Conservation (phyloP, 2,888 invertebrate genomes). For the Apotomis betuletana region DNA sequence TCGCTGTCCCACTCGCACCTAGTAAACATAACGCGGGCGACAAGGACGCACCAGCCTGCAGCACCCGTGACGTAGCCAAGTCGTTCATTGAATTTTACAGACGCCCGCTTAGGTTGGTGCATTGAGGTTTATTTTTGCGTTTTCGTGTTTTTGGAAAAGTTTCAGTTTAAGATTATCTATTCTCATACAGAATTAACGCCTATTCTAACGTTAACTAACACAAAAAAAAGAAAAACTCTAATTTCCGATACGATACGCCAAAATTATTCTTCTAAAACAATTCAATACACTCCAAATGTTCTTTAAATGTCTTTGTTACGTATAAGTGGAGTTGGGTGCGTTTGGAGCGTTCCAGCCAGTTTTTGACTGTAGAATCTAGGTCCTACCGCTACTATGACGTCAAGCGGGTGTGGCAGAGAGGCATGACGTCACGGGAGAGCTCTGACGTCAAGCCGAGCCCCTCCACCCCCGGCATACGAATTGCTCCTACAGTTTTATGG, state of each 20-base stretch:
- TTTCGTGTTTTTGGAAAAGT: constrained; percentile 2
- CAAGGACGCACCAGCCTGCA: constrained; percentile 65
- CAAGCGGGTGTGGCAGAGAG: constrained; percentile 78
- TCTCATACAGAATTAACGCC: not conserved
- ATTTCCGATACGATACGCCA: not conserved
- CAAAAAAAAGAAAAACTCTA: not conserved
- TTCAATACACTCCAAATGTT: not conserved
- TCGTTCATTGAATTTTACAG: constrained; percentile 80
- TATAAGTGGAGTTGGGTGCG: not conserved
- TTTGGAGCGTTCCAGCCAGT: not conserved
- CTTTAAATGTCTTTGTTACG: not conserved
- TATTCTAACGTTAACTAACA: not conserved
- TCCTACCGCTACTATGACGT: constrained; percentile 67
- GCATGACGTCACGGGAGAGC: constrained; percentile 79
- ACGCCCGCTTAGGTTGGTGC: constrained; percentile 61
- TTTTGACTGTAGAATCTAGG: constrained; percentile 46
- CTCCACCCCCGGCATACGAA: constrained; percentile 60
- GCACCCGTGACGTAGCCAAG: constrained; percentile 72
- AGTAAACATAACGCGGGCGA: constrained; percentile 47
- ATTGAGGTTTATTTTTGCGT: constrained; percentile 52
- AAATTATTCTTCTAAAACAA: not conserved
- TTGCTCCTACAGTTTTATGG: constrained; percentile 67
- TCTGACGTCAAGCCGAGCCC: constrained; percentile 78
- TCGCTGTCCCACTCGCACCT: constrained; percentile 61
- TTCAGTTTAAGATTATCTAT: not conserved